Percentiles rank a stretch among this genome's conserved stretches.
phyloP scores from a whole-genome alignment of 2,888 invertebrate species.

The Sinotaia quadrata region DNA sequence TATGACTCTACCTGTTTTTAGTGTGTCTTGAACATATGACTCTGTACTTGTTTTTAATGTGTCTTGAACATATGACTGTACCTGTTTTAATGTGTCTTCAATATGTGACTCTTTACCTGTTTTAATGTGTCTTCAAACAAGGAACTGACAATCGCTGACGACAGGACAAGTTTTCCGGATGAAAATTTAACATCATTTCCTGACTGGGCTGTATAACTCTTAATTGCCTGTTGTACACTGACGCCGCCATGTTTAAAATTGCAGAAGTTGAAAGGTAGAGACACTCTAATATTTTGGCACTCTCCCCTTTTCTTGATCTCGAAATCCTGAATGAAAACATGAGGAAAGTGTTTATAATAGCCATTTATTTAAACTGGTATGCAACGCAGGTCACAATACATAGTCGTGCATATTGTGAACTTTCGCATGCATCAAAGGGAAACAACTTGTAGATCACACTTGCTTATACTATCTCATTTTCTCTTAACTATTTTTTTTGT shows the following conservation, averaged over 20 bases:
- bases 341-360: background rate
- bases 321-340: conserved; percentile 50
- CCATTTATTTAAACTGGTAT: too few relatives aligned
- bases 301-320: conserved; percentile 66
- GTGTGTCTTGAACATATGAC: too few relatives aligned
- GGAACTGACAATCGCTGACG: conserved; percentile 53
- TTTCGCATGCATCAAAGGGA: background rate
- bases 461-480: too few relatives aligned
- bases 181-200: conserved; percentile 62
- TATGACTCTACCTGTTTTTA: too few relatives aligned
- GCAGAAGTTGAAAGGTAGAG: conserved; percentile 64
- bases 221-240: conserved; percentile 60
- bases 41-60: too few relatives aligned
- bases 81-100: too few relatives aligned
- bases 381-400: too few relatives aligned
- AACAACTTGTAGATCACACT: background rate
- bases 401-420: too few relatives aligned
- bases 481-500: too few relatives aligned
- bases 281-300: conserved; percentile 61
- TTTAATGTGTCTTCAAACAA: conserved; percentile 59
- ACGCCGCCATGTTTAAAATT: conserved; percentile 60
- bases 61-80: too few relatives aligned
- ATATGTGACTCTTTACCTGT: conserved; percentile 2
- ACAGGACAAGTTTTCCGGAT: conserved; percentile 62
- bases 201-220: conserved; percentile 49